Conservation (phyloP, 2,888 invertebrate species). For the Argynnis bischoffii region DNA sequence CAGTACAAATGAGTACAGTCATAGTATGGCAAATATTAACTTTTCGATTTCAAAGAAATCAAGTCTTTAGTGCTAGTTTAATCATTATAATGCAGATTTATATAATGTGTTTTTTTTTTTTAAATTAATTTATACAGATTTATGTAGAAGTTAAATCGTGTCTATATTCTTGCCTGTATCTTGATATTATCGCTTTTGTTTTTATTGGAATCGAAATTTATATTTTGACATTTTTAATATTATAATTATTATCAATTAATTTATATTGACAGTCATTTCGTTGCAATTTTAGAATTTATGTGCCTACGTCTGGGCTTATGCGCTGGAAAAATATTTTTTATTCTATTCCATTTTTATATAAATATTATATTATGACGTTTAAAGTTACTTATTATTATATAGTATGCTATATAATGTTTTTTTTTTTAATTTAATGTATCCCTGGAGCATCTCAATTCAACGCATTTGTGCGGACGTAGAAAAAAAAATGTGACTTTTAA, state of each 20-base stretch:
- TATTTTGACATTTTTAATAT: conserved; percentile 32
- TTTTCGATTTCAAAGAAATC: conserved; percentile 68
- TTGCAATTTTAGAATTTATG: conserved; percentile 36
- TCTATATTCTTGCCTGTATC: conserved; percentile 68
- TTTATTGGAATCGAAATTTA: conserved; percentile 43
- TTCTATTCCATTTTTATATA: conserved; percentile 11
- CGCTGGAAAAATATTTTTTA: not conserved
- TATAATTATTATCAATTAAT: conserved; percentile 10
- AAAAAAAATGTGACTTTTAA: conserved; percentile 40
- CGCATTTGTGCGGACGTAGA: conserved; percentile 25
- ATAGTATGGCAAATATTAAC: conserved; percentile 52
- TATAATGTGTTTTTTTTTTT: conserved; percentile 40
- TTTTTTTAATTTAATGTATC: too few relatives aligned
- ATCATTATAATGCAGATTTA: conserved; percentile 45
- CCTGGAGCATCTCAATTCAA: not conserved
- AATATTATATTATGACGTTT: not conserved
- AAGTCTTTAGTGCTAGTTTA: conserved; percentile 50
- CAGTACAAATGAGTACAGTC: conserved; percentile 57
- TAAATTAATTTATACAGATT: conserved; percentile 52
- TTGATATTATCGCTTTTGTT: conserved; percentile 45
- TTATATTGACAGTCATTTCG: conserved; percentile 35
- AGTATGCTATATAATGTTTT: too few relatives aligned
- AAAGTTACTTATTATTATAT: not conserved
- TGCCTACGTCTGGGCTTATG: conserved; percentile 26
- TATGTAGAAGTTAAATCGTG: conserved; percentile 54